Percentiles rank a stretch among this genome's conserved stretches.
phyloP scores from a whole-genome alignment of 2,888 invertebrate species.

The Ferrisia virgata region DNA sequence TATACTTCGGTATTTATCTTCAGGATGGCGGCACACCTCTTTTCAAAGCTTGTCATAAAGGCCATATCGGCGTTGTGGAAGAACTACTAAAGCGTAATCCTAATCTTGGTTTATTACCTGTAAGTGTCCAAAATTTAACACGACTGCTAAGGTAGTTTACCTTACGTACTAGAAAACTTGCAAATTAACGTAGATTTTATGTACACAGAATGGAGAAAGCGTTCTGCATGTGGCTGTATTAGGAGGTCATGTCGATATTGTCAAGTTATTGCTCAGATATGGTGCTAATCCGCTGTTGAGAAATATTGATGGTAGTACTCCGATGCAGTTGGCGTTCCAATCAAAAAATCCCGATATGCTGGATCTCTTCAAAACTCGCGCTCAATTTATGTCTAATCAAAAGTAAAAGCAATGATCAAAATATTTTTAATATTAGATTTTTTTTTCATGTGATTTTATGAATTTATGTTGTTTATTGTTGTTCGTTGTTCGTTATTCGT shows the following conservation, averaged over 20 bases:
- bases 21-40: conserved; percentile 91
- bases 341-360: neutral
- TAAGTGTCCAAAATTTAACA: too few relatives aligned
- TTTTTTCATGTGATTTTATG: conserved; percentile 16
- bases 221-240: conserved; percentile 87
- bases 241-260: conserved; percentile 79
- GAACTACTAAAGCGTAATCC: conserved; percentile 80
- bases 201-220: conserved; percentile 80
- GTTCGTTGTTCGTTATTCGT: conserved; percentile 1
- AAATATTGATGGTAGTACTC: conserved; percentile 70
- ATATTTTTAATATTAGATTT: neutral
- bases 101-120: conserved; percentile 75
- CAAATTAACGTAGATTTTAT: conserved; percentile 18
- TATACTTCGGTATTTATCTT: conserved; percentile 47
- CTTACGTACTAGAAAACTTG: neutral
- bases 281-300: conserved; percentile 66
- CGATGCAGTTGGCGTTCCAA: conserved; percentile 62
- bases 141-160: too few relatives aligned
- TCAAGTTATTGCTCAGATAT: conserved; percentile 69
- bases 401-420: conserved; percentile 8
- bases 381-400: neutral
- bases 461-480: conserved; percentile 14
- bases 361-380: neutral
- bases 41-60: conserved; percentile 94
- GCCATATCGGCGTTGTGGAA: conserved; percentile 79